These are phyloP conservation scores for Leptinotarsa defecta DNA, from an alignment of 1,140 invertebrate species.

Conservation along the genomic window DNA sequence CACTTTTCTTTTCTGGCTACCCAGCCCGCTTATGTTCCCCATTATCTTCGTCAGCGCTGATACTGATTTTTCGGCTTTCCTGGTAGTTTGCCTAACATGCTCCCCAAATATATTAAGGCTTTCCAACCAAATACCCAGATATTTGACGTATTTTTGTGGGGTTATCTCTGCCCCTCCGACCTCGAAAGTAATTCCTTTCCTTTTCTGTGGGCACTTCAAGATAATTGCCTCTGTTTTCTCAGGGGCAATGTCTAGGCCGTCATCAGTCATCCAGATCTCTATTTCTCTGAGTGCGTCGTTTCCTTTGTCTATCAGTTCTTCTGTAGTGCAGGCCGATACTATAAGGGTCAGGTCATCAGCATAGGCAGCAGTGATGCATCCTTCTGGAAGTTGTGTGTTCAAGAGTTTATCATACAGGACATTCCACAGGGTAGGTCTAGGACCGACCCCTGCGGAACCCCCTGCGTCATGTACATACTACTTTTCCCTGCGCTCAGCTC, in stretches of 20 bases:
- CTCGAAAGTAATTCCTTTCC: neutral
- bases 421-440: conserved; percentile 50
- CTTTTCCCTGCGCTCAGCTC: conserved; percentile 20
- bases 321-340: neutral
- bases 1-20: neutral
- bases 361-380: conserved; percentile 40
- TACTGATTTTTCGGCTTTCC: neutral
- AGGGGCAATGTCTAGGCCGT: conserved; percentile 16
- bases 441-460: conserved; percentile 46
- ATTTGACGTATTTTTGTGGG: conserved; percentile 11
- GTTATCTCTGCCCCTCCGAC: conserved; percentile 6
- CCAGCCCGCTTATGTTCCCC: conserved; percentile 36
- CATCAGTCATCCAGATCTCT: conserved; percentile 3
- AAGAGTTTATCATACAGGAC: conserved; percentile 40
- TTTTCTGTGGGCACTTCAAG: neutral
- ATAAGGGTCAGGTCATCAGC: conserved; percentile 48
- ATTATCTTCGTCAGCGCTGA: conserved; percentile 25
- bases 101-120: neutral
- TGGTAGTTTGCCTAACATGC: conserved; percentile 2
- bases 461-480: neutral
- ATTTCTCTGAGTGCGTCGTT: neutral
- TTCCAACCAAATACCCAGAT: conserved; percentile 3
- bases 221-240: conserved; percentile 8
- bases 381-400: conserved; percentile 29
- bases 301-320: neutral